A percentile compares a stretch with the other conserved stretches of the same genome.
These are phyloP conservation scores for Parazoanthus atlanticus DNA, from an alignment of 92 coral and sea anemone species.

Conservation along the genomic window DNA sequence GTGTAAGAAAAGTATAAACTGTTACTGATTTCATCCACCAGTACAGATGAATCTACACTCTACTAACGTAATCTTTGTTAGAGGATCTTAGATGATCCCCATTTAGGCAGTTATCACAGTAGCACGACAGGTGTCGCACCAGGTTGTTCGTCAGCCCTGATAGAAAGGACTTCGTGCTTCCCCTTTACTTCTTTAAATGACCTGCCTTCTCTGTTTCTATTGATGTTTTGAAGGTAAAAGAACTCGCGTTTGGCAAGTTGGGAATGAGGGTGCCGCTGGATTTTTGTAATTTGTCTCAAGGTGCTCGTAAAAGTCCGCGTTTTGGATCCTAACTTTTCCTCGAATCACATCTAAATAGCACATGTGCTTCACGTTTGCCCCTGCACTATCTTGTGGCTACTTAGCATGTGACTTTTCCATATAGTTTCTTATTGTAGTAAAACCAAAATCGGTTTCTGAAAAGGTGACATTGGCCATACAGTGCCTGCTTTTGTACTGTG, in stretches of 20 bases:
- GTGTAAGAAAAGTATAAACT: no score
- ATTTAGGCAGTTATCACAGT: slow-evolving; percentile 11
- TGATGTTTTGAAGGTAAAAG: background rate
- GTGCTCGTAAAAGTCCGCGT: background rate
- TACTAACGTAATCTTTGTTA: background rate
- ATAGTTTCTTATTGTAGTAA: no score
- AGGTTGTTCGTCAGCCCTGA: background rate
- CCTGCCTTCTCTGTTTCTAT: background rate
- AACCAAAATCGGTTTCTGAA: background rate
- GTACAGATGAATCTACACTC: no score
- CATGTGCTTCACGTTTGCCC: slow-evolving; percentile 34
- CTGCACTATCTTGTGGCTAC: background rate
- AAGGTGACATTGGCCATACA: background rate
- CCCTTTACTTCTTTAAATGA: slow-evolving; percentile 23
- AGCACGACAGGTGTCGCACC: slow-evolving; percentile 2
- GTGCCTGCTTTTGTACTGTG: slow-evolving; percentile 59
- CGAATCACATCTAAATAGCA: slow-evolving; percentile 27
- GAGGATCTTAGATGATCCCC: background rate
- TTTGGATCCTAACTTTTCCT: slow-evolving; percentile 14
- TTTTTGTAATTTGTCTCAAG: background rate
- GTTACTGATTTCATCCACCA: no score
- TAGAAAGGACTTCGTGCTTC: background rate
- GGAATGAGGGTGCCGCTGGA: background rate
- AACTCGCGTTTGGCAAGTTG: background rate
- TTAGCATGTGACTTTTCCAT: slow-evolving; percentile 5